These are phyloP conservation scores for Scarus forsteni DNA, from an alignment of 2,797 vertebrate genomes.

Conservation along the genomic window DNA sequence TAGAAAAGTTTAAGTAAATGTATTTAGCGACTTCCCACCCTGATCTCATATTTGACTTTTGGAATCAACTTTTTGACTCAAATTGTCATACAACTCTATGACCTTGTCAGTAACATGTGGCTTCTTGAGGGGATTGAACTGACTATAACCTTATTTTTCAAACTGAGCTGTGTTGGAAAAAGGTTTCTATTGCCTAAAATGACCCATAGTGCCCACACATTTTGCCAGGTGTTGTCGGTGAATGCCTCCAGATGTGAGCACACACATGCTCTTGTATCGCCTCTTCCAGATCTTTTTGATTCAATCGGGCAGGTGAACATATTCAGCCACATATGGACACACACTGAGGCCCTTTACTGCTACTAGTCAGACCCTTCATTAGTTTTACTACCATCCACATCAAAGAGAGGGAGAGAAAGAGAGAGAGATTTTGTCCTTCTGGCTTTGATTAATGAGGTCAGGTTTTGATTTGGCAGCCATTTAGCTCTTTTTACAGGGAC, in stretches of 20 bases:
- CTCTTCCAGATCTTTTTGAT: constrained; percentile 22
- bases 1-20: no score
- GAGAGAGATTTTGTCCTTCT: constrained; percentile 18
- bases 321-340: constrained; percentile 10
- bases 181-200: constrained; percentile 6
- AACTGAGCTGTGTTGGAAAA: neutral
- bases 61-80: no score
- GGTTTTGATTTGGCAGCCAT: constrained; percentile 48
- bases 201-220: neutral
- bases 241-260: constrained; percentile 40
- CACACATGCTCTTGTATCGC: constrained; percentile 9
- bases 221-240: constrained; percentile 24
- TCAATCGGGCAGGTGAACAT: constrained; percentile 14
- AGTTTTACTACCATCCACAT: constrained; percentile 53
- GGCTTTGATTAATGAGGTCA: constrained; percentile 35
- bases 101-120: no score
- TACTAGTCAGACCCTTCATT: constrained; percentile 54
- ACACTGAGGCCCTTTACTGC: constrained; percentile 13
- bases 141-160: neutral
- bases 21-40: no score
- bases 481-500: constrained; percentile 14
- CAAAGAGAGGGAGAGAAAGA: constrained; percentile 39
- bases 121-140: no score
- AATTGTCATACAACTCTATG: no score
- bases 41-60: no score